Conservation (phyloP, 2,113 vertebrate genomes). For the Pontoporia blainvillei region DNA sequence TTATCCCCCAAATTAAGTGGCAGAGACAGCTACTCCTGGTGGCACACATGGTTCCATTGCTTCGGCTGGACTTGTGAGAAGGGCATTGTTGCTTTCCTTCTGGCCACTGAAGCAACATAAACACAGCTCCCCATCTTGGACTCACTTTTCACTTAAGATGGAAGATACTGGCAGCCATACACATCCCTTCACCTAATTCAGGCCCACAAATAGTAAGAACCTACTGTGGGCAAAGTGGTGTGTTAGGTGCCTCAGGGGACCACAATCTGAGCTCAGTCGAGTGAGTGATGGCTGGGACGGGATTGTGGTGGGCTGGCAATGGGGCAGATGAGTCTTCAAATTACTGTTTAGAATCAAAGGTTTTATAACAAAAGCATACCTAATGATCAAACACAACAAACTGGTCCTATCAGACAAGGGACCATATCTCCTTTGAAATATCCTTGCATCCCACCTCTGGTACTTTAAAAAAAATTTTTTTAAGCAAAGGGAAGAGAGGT, state of each 20-base stretch:
- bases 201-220: not conserved
- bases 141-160: not conserved
- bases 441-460: not conserved
- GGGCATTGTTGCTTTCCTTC: not conserved
- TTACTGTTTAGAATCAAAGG: not conserved
- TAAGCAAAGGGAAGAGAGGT: not conserved
- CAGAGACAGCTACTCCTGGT: not conserved
- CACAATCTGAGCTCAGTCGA: not conserved
- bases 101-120: not conserved
- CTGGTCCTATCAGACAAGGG: not conserved
- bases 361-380: not conserved
- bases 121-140: not conserved
- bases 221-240: not conserved
- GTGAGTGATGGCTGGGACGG: not conserved
- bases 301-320: fast-evolving
- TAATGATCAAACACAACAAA: not conserved
- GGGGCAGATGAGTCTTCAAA: not conserved
- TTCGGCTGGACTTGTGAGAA: not conserved
- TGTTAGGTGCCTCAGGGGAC: not conserved
- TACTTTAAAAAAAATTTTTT: not conserved
- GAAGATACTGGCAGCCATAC: not conserved
- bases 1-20: not conserved
- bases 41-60: not conserved
- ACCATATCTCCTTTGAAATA: not conserved
- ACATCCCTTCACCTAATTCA: not conserved